Conservation (phyloP, 30 jellyfish, hydroid and myxozoan genomes). For the Cassiopea andromeda region DNA sequence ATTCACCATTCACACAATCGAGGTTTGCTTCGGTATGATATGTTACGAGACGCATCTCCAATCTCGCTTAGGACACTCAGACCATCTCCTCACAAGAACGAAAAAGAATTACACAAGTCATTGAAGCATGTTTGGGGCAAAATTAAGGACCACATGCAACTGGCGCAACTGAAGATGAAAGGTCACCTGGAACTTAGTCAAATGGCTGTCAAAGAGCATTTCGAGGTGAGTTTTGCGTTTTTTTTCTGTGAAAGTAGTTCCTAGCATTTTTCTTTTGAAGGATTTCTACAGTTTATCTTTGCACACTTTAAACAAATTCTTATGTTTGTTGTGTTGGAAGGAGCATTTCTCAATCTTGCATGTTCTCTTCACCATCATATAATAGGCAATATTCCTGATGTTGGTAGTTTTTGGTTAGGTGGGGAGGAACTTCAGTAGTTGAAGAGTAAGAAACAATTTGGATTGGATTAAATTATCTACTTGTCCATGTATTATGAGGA, state of each 20-base stretch:
- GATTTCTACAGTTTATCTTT: too few relatives aligned
- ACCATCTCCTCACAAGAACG: conserved; percentile 81
- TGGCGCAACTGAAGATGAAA: conserved; percentile 72
- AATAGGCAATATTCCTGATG: too few relatives aligned
- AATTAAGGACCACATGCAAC: conserved; percentile 67
- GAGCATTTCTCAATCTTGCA: too few relatives aligned
- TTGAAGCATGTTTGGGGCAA: conserved; percentile 80
- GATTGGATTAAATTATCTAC: too few relatives aligned
- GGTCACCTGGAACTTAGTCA: conserved; percentile 72
- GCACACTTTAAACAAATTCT: too few relatives aligned
- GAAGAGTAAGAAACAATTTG: too few relatives aligned
- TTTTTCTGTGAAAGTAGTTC: neutral
- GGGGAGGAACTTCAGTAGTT: too few relatives aligned
- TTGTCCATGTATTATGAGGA: too few relatives aligned
- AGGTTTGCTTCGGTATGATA: neutral
- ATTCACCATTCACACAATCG: neutral
- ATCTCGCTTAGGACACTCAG: conserved; percentile 42
- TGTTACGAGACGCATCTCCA: neutral
- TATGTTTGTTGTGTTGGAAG: too few relatives aligned
- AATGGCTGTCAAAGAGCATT: conserved; percentile 78
- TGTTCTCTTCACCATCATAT: too few relatives aligned
- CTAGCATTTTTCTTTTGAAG: too few relatives aligned
- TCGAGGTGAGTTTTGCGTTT: conserved; percentile 44
- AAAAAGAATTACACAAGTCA: conserved; percentile 66
- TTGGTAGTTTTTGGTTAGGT: too few relatives aligned